Evolutionary conservation across 2,888 invertebrate species (phyloP).

Genomic region (Phyllotreta striolata): DNA sequence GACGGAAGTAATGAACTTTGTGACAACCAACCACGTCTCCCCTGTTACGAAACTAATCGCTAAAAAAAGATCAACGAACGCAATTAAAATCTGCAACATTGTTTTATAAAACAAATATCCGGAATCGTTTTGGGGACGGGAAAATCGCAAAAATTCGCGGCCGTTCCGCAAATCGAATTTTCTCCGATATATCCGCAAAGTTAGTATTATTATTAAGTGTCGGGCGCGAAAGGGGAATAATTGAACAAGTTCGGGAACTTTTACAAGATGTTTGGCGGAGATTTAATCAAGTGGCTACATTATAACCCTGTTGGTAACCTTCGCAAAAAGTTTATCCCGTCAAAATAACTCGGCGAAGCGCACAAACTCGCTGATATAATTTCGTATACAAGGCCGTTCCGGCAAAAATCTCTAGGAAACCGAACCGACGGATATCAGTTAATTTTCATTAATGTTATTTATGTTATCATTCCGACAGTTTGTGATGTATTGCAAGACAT

Average conservation of each 20-base stretch:
- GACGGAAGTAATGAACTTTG: too few relatives aligned
- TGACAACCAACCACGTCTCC: too few relatives aligned
- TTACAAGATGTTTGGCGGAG: slow-evolving; percentile 42
- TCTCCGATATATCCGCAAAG: slow-evolving; percentile 29
- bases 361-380: too few relatives aligned
- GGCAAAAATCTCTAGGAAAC: background rate
- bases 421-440: background rate
- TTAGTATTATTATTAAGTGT: slow-evolving; percentile 44
- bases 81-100: too few relatives aligned
- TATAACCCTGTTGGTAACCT: slow-evolving; percentile 30
- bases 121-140: background rate
- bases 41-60: too few relatives aligned
- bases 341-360: slow-evolving; percentile 31
- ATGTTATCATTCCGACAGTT: background rate
- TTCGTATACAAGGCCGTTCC: slow-evolving; percentile 3
- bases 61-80: too few relatives aligned
- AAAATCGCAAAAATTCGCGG: slow-evolving; percentile 9
- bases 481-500: too few relatives aligned
- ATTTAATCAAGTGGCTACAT: slow-evolving; percentile 45
- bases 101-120: too few relatives aligned
- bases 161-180: slow-evolving; percentile 21
- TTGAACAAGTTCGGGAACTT: slow-evolving; percentile 44
- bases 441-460: background rate
- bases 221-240: slow-evolving; percentile 38
- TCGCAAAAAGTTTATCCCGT: slow-evolving; percentile 35